Base-by-base conservation (phyloP, 1,140 invertebrate species). In the Drosophila hydei region DNA sequence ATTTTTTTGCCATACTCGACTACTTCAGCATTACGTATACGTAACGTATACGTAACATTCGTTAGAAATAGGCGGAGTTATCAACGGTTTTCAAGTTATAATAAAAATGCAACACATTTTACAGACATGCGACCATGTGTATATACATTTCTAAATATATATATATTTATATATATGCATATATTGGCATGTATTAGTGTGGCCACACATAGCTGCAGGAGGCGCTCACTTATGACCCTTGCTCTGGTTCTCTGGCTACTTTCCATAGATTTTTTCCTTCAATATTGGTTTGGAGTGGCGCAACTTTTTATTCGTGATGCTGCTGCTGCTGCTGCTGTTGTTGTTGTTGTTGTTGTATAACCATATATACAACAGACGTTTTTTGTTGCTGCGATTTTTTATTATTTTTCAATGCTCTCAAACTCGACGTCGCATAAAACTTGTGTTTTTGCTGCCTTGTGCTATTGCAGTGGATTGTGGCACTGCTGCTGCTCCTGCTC, bases 11-110 rank as follows among this genome's bases (percentile, higher is more conserved):
- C 23, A 9, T 16, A 8, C 33, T 42, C 56, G n/a, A 30, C 63
- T 68, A 67, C 70, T 61, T 73, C 70, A 56, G 40, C 60, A 73
- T 72, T 65, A 54, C 58, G 67, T 64, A 84, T 83, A 71, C 79
- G 72, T 71, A 71, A 78, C 75, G 79, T 84, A 83, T 75, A 71
- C 75, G 80, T 79, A 70, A 65, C 62, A 80, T 87, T 81, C 81
- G 81, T 87, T 90, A 79, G 78, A 90, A 90, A 90, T 90, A 90
- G 87, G 87, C 87, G 87, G 87, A 90, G 87, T 90, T 90, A 90
- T 90, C 87, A 90, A 90, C 87, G 87, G 90, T 90, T 70, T 90
- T 87, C 87, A 90, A 90, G 87, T 90, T 87, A 90, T 90, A 87
- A 90, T 87, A 90, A 90, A 90, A 90, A 90, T 89, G 85, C 85